Base-by-base conservation (phyloP, 2,888 invertebrate species). In the Odiellus spinosus region DNA sequence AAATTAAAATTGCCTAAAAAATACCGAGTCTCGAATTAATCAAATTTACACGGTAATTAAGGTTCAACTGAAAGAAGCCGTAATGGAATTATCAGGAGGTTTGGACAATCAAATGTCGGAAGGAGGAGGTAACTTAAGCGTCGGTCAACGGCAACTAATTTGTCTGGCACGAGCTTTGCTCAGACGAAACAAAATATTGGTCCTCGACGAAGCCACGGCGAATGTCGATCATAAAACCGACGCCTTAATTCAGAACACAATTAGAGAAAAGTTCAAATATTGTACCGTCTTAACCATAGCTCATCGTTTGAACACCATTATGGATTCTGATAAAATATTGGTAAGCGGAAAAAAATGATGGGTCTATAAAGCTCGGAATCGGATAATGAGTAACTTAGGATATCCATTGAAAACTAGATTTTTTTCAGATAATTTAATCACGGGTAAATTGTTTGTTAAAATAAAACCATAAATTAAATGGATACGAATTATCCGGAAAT, bases 141-240 rank as follows among this genome's bases (percentile, higher is more conserved):
- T 88, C 5, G 91, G 91, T 0, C 88, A 91, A 64, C 71, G 86
- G 6, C 91, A 91, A 63, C 68, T 91, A 44, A 78, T 91, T 39
- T 91, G 90, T 63, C 70, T 91, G 51, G 90, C 88, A 1, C 73
- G 90, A 44, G 88, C 90, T 36, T 82, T 90, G 59, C 68, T 91
- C 19, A 73, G 82, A 19, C 80, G 80, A 53, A 87, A 86, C 64
- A 77, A 76, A 54, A 79, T 91, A 55, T 71, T 90, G 1, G 80
- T 90, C 55, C 71, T 91, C 56, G 90, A 91, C 62, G 90, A 91
- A 66, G 88, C 90, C 15, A 90, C 88, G 0, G 88, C 90, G 2
- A 90, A 88, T 63, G 86, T 90, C 8, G 88, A 91, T 67, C 84
- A 83, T 14, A 52, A 50, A 8, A 56, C 56, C 1, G 56, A 56